phyloP scores from a whole-genome alignment of 2,797 vertebrate species.

The Agapornis canus region DNA sequence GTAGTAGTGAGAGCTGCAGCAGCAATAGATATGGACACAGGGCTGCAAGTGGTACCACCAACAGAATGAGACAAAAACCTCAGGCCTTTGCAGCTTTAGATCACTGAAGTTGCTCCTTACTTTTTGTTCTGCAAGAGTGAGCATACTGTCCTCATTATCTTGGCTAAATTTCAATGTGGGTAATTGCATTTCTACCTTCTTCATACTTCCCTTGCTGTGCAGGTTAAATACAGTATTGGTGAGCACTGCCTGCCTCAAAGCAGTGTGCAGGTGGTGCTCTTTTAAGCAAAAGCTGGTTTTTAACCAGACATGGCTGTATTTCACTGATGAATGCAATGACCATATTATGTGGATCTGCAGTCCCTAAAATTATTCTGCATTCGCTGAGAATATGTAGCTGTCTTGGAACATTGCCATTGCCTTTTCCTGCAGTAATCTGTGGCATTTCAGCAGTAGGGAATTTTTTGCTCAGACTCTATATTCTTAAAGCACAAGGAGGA shows the following conservation, averaged over 20 bases:
- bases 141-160: not conserved
- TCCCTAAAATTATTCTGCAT: not conserved
- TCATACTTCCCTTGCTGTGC: not conserved
- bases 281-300: not conserved
- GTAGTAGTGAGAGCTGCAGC: not conserved
- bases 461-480: not conserved
- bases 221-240: not conserved
- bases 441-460: not conserved
- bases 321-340: not conserved
- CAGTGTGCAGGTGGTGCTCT: not conserved
- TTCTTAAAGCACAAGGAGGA: not conserved
- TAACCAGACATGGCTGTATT: not conserved
- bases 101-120: not conserved
- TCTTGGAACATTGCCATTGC: not conserved
- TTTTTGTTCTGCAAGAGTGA: not conserved
- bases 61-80: not conserved
- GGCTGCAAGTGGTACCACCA: not conserved
- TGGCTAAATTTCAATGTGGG: not conserved
- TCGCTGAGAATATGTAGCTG: not conserved
- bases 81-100: not conserved
- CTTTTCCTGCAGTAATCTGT: not conserved
- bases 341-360: not conserved
- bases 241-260: not conserved
- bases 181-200: conserved; percentile 13
- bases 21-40: not conserved